Percentiles rank a stretch among this genome's conserved stretches.
phyloP scores from a whole-genome alignment of 2,113 vertebrate species.

The Fulmarus glacialis region DNA sequence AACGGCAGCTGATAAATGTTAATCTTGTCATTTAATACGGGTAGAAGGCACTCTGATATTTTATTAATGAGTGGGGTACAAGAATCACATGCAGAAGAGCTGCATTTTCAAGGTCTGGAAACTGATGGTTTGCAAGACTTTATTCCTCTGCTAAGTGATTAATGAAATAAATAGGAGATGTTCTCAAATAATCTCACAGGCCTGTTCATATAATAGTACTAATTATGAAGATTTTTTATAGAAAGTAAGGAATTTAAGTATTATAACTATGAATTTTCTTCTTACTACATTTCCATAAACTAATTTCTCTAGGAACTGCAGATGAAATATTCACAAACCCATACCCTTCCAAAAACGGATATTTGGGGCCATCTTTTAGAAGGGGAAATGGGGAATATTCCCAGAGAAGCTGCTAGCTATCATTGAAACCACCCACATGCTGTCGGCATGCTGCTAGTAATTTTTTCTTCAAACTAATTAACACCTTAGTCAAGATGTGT shows the following conservation, averaged over 20 bases:
- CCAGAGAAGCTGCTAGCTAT: neutral
- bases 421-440: neutral
- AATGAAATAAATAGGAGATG: neutral
- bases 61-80: neutral
- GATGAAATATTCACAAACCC: neutral
- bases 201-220: neutral
- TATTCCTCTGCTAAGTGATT: neutral
- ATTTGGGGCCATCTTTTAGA: neutral
- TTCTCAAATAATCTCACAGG: neutral
- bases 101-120: neutral
- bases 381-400: neutral
- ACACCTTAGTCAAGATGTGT: neutral
- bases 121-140: neutral
- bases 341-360: neutral
- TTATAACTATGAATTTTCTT: neutral
- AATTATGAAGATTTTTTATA: neutral
- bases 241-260: neutral
- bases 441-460: neutral
- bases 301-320: neutral
- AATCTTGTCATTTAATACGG: neutral
- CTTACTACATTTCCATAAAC: neutral
- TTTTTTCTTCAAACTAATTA: conserved; percentile 7
- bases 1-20: neutral
- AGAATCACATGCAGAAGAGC: neutral
- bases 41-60: neutral